phyloP scores from a whole-genome alignment of 2,888 invertebrate species.

The Trichopoda pennipes region DNA sequence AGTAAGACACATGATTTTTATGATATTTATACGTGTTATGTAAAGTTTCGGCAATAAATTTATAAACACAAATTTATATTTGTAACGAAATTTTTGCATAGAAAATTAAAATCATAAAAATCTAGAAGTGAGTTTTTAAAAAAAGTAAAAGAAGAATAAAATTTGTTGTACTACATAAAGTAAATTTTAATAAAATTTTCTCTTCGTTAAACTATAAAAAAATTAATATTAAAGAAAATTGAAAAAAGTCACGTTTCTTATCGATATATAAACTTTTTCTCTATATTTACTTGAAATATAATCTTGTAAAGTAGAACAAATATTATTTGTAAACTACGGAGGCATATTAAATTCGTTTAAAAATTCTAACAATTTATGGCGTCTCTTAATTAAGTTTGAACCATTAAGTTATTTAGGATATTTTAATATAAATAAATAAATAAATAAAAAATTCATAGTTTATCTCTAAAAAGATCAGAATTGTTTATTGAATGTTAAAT shows the following conservation, averaged over 20 bases:
- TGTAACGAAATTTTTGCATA: background rate
- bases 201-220: background rate
- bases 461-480: conserved; percentile 29
- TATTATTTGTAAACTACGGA: conserved; percentile 2
- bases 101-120: background rate
- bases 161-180: background rate
- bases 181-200: background rate
- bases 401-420: background rate
- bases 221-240: conserved; percentile 18
- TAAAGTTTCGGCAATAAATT: conserved; percentile 29
- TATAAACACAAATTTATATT: background rate
- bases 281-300: background rate
- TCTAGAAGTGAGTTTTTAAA: background rate
- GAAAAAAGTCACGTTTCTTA: conserved; percentile 58
- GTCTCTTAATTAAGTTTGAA: conserved; percentile 35
- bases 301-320: conserved; percentile 29
- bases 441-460: conserved; percentile 6
- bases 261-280: background rate
- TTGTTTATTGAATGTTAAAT: background rate
- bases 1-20: conserved; percentile 38
- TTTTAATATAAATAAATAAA: background rate
- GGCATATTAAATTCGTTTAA: conserved; percentile 8
- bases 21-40: conserved; percentile 35
- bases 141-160: background rate
- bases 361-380: conserved; percentile 34